phyloP scores from a whole-genome alignment of 2,797 vertebrate genomes.

The Phrynocephalus guinanensis region DNA sequence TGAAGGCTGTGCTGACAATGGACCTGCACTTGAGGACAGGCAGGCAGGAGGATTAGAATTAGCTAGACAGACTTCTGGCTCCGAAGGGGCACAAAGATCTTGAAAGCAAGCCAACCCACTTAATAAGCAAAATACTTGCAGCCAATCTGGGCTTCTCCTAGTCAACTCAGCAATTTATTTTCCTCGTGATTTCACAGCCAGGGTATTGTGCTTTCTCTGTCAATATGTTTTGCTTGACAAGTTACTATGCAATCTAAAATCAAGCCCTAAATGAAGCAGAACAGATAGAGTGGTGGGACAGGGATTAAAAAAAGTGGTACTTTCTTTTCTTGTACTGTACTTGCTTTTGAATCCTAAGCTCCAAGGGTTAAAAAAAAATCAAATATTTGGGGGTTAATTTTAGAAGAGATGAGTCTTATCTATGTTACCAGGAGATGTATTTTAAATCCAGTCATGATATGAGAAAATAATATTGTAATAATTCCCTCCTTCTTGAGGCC shows the following conservation, averaged over 20 bases:
- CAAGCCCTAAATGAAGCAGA: not conserved
- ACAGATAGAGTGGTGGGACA: not conserved
- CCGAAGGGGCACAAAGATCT: not conserved
- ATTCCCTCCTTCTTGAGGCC: not conserved
- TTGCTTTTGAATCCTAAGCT: not conserved
- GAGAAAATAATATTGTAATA: not conserved
- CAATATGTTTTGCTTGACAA: slow-evolving; percentile 1
- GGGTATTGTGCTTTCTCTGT: fast-evolving
- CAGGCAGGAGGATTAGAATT: not conserved
- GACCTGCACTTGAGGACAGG: not conserved
- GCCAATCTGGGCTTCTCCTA: not conserved
- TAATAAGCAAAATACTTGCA: slow-evolving; percentile 11
- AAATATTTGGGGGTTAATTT: not conserved
- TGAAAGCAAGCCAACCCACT: slow-evolving; percentile 31
- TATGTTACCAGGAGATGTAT: not conserved
- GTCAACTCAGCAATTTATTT: not conserved
- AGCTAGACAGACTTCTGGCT: not conserved
- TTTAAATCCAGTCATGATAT: not conserved
- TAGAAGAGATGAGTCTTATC: not conserved
- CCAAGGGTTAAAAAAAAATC: not conserved
- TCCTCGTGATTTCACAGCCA: slow-evolving; percentile 6
- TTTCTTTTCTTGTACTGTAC: not conserved
- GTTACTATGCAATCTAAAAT: not conserved
- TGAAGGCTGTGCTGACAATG: not conserved
- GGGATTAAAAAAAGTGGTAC: too few species aligned